phyloP scores from a whole-genome alignment of 2,888 invertebrate genomes.

The Galerucella nymphaeae region DNA sequence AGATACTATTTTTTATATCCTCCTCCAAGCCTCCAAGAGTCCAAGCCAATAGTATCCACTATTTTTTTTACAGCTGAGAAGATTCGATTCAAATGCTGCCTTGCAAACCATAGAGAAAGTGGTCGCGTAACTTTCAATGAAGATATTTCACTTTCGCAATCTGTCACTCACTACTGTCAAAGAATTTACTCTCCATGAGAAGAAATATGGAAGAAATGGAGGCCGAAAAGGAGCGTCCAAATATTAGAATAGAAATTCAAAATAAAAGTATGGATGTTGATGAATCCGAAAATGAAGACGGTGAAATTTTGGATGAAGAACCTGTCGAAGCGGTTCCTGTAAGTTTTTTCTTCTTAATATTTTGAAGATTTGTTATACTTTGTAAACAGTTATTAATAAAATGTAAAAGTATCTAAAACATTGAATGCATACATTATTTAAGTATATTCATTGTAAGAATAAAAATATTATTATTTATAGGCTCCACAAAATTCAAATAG shows the following conservation, averaged over 20 bases:
- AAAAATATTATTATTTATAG: conserved; percentile 43
- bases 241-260: conserved; percentile 66
- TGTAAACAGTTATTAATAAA: too few relatives aligned
- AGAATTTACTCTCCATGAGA: too few relatives aligned
- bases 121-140: too few relatives aligned
- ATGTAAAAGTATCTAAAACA: too few relatives aligned
- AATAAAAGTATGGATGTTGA: conserved; percentile 69
- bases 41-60: too few relatives aligned
- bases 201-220: conserved; percentile 30
- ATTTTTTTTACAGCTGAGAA: too few relatives aligned
- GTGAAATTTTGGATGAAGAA: conserved; percentile 60
- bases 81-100: too few relatives aligned
- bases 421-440: too few relatives aligned
- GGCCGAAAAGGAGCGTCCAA: conserved; percentile 57
- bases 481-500: conserved; percentile 57
- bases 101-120: too few relatives aligned
- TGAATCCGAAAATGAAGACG: conserved; percentile 60
- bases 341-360: conserved; percentile 5
- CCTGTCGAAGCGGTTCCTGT: background rate
- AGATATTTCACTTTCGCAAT: background rate
- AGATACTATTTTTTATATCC: too few relatives aligned
- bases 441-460: background rate
- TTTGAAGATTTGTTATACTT: background rate
- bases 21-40: too few relatives aligned
- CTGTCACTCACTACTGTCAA: too few relatives aligned